Conservation (phyloP, 2,113 vertebrate species). For the Jacana jacana region DNA sequence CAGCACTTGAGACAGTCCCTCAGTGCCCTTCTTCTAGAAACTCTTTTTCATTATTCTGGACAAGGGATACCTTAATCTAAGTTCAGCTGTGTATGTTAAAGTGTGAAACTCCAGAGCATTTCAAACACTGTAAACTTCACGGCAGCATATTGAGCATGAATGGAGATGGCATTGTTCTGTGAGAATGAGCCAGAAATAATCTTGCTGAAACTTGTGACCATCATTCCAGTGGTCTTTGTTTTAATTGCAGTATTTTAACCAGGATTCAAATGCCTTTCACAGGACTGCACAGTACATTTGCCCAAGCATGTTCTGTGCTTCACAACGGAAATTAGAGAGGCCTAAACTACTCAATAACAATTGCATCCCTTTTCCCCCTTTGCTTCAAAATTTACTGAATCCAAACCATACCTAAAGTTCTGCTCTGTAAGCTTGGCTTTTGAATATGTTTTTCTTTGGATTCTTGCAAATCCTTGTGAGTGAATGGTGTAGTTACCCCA, state of each 20-base stretch:
- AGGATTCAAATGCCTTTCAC: background rate
- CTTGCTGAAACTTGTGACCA: background rate
- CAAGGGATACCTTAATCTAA: background rate
- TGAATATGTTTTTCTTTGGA: background rate
- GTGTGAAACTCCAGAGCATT: background rate
- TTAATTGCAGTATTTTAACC: background rate
- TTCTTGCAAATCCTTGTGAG: background rate
- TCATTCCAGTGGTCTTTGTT: background rate
- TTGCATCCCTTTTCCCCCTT: background rate
- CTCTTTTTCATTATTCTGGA: background rate
- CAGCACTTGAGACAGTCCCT: background rate
- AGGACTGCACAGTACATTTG: background rate
- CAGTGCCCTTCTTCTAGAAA: background rate
- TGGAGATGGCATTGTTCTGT: background rate
- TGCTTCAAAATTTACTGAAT: background rate
- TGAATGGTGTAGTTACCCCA: background rate
- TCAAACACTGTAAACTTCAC: background rate
- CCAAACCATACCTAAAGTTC: background rate
- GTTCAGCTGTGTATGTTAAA: background rate
- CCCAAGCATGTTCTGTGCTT: background rate
- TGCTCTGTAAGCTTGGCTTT: background rate
- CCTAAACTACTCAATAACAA: background rate
- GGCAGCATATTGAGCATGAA: background rate
- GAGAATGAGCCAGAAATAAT: background rate
- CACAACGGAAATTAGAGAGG: background rate